These are phyloP conservation scores for Catharus fuscescens DNA, from an alignment of 2,113 vertebrate species.

Conservation along the genomic window DNA sequence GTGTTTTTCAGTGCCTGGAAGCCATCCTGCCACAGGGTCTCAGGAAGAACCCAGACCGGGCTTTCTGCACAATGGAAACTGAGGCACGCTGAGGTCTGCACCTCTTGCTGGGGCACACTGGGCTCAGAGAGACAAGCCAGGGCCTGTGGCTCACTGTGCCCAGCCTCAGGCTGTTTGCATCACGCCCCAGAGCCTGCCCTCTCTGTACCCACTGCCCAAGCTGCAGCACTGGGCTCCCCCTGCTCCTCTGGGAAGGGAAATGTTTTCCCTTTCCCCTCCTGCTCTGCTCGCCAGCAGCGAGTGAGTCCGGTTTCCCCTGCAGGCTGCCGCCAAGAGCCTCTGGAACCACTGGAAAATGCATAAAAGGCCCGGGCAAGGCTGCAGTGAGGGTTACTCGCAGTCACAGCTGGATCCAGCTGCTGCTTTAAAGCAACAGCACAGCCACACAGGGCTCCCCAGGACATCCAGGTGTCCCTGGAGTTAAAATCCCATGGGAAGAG, in stretches of 20 bases:
- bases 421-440: constrained; percentile 55
- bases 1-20: background rate
- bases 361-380: constrained; percentile 43
- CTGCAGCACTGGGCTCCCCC: background rate
- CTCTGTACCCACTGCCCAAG: rapidly evolving
- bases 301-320: constrained; percentile 5
- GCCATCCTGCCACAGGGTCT: background rate
- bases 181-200: rapidly evolving
- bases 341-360: constrained; percentile 57
- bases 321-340: background rate
- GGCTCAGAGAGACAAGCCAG: background rate
- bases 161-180: background rate
- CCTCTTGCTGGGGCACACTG: rapidly evolving
- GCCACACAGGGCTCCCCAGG: background rate
- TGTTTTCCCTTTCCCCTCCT: constrained; percentile 42
- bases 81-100: background rate
- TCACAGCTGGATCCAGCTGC: constrained; percentile 56
- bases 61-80: background rate
- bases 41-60: background rate
- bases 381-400: constrained; percentile 23
- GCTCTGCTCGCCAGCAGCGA: background rate
- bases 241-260: constrained; percentile 25
- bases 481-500: background rate
- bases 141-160: background rate
- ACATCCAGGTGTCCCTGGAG: background rate